Percentiles rank a stretch among this genome's conserved stretches.
Conservation (phyloP, 2,888 invertebrate genomes). For the Cremastinae sp. region DNA sequence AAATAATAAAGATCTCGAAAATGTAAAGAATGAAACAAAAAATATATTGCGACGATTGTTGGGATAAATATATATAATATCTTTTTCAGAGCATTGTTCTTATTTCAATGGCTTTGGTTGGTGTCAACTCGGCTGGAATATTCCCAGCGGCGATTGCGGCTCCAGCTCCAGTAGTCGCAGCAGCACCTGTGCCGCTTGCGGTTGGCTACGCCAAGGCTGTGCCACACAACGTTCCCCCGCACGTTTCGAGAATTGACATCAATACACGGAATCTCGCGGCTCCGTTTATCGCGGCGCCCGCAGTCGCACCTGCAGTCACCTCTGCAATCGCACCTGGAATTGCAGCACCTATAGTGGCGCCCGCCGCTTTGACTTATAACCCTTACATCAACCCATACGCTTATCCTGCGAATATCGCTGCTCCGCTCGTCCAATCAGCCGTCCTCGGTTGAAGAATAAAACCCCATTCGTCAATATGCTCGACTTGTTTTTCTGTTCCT, state of each 20-base stretch:
- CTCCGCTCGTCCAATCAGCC: constrained; percentile 60
- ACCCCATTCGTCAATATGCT: background rate
- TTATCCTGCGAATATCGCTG: constrained; percentile 60
- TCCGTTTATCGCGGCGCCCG: constrained; percentile 68
- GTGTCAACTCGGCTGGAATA: constrained; percentile 78
- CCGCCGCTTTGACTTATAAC: constrained; percentile 66
- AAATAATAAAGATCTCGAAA: too few relatives aligned
- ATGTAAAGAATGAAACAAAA: too few relatives aligned
- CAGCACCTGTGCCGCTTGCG: constrained; percentile 75
- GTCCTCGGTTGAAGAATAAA: constrained; percentile 56
- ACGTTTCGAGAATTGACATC: constrained; percentile 83
- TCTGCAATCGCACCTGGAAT: constrained; percentile 74
- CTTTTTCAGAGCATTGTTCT: constrained; percentile 58
- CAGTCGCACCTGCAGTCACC: constrained; percentile 76
- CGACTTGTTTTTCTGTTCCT: constrained; percentile 14
- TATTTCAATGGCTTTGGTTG: constrained; percentile 59
- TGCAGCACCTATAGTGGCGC: constrained; percentile 74
- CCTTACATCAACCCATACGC: constrained; percentile 45
- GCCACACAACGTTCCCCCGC: constrained; percentile 85
- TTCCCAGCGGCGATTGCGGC: constrained; percentile 78
- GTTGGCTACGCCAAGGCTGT: constrained; percentile 83
- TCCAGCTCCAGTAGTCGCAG: constrained; percentile 69
- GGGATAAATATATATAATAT: background rate
- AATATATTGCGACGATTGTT: too few relatives aligned
- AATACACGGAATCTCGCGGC: constrained; percentile 80